Percentiles rank a stretch among this genome's conserved stretches.
Evolutionary conservation across 2,797 vertebrate species (phyloP).

Genomic region (Siniperca obscura): DNA sequence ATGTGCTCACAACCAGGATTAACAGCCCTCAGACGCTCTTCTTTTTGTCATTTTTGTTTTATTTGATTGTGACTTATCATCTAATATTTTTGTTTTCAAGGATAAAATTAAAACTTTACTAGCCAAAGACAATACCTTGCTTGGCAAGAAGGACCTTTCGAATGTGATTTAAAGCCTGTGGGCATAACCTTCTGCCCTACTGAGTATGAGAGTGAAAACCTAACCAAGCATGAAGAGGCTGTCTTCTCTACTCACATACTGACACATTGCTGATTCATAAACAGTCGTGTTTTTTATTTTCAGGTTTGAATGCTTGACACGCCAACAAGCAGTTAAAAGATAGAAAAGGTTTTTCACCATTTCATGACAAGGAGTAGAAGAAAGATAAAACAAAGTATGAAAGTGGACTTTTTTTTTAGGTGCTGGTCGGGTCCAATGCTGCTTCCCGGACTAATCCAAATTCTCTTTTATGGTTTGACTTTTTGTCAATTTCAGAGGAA

Average conservation of each 20-base stretch:
- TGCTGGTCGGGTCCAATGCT: slow-evolving; percentile 14
- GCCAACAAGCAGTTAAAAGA: slow-evolving; percentile 32
- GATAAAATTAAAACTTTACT: slow-evolving; percentile 9
- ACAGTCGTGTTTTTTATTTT: slow-evolving; percentile 46
- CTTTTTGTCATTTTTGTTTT: slow-evolving; percentile 31
- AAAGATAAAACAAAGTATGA: slow-evolving; percentile 33
- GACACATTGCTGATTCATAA: slow-evolving; percentile 79
- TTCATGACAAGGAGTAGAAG: slow-evolving; percentile 26
- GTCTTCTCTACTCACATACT: slow-evolving; percentile 73
- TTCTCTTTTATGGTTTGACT: slow-evolving; percentile 33
- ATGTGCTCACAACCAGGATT: slow-evolving; percentile 37
- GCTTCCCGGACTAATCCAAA: slow-evolving; percentile 4
- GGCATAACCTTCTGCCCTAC: slow-evolving; percentile 66
- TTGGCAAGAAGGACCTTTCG: slow-evolving; percentile 48
- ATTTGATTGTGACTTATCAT: slow-evolving; percentile 21
- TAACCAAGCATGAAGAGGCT: slow-evolving; percentile 73
- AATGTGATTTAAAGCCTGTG: slow-evolving; percentile 63
- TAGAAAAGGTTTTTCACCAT: slow-evolving; percentile 12
- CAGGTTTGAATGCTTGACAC: slow-evolving; percentile 55
- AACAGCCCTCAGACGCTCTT: slow-evolving; percentile 24
- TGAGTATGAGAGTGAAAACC: slow-evolving; percentile 71
- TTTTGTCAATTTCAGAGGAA: slow-evolving; percentile 43
- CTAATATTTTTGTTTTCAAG: slow-evolving; percentile 23
- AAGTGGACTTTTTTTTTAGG: slow-evolving; percentile 13
- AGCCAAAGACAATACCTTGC: slow-evolving; percentile 48